Evolutionary conservation across 2,113 vertebrate species (phyloP), one percentile per base, ranked within the genome.

Genomic region (Spea multiplicata): DNA sequence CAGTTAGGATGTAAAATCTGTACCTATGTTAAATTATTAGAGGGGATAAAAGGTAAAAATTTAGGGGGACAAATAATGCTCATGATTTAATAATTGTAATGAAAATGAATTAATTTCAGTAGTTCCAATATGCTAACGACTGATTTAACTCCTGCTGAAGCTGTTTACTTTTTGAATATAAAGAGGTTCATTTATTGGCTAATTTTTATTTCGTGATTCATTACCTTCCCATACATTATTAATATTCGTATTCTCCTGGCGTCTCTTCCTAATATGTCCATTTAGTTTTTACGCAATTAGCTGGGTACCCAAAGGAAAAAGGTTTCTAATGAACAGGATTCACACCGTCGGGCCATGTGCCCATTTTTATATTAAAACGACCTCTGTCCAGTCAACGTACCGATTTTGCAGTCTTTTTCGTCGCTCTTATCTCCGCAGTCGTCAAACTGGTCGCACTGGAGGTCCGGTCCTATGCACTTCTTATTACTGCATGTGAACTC

Each of bases 371-470:
- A 8, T 8, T 8, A 45, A 2, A 66, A 5, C 44, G 10, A 12
- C 44, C 9, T 66, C 44, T 46, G 12, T 46, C 0, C 2, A 65
- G 5, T 8, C 75, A 59, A 91, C 95, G 92, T 87, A 99, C 97
- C 89, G 78, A 89, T 91, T 88, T 94, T 95, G 90, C 97, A 99
- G 87, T 93, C 94, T 62, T 92, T 92, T 81, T 99, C 97, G 57
- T 99, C 97, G 0, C 95, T 98, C 64, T 95, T 95, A 6, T 98
- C 97, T n/a, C 93, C 95, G 16, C 97, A 99, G 87, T 99, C 97
- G 74, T 94, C 95, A 81, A 96, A 95, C 9, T 91, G 90, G 80
- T 99, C 96, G 0, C 97, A 99, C 85, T 97, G 95, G 12, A 98
- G 89, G 81, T 94, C 93, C 83, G 91, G 83, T 0, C 95, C 91